Base-by-base conservation (phyloP, 2,888 invertebrate species). In the Mimumesa dahlbomi region DNA sequence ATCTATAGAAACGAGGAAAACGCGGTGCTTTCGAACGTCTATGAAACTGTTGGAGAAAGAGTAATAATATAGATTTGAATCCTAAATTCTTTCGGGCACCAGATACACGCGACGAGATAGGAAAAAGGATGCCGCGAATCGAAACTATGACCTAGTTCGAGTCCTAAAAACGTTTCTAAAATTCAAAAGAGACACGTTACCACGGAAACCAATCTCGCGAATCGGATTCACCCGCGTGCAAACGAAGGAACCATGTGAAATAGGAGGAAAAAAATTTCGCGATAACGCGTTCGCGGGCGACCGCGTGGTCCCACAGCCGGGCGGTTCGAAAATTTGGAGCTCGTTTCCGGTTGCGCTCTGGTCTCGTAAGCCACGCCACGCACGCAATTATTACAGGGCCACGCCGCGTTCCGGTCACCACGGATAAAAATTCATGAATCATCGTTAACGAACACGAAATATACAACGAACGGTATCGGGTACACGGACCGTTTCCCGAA, bases 341-440 rank as follows among this genome's bases (percentile, higher is more conserved):
- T 49, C 46, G 48, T 38, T 57, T 63, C 69, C 69, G 58, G 53
- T 63, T 69, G 48, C 52, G 36, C 19, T 49, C 31, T n/a, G 31
- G 53, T 62, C 58, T 50, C 46, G n/a, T 50, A 46, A 34, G 56
- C 52, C 67, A 75, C 71, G 73, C 73, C 73, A 73, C 73, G 73
- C 73, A 73, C 66, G 72, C 73, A 67, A 49, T 54, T 13, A 48
- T 54, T 11, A n/a, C n/a, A 5, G 49, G 42, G 48, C 48, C 59
- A 59, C 65, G 53, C 59, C n/a, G n/a, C n/a, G n/a, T n/a, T n/a
- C n/a, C n/a, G n/a, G n/a, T n/a, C n/a, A n/a, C n/a, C n/a, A n/a
- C n/a, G n/a, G n/a, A n/a, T n/a, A n/a, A n/a, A n/a, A n/a, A n/a
- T n/a, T n/a, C n/a, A n/a, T n/a, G n/a, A n/a, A n/a, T n/a, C n/a